Percentiles rank a stretch among this genome's conserved stretches.
phyloP scores from a whole-genome alignment of 2,888 invertebrate genomes.

The Acrobasis consociella region DNA sequence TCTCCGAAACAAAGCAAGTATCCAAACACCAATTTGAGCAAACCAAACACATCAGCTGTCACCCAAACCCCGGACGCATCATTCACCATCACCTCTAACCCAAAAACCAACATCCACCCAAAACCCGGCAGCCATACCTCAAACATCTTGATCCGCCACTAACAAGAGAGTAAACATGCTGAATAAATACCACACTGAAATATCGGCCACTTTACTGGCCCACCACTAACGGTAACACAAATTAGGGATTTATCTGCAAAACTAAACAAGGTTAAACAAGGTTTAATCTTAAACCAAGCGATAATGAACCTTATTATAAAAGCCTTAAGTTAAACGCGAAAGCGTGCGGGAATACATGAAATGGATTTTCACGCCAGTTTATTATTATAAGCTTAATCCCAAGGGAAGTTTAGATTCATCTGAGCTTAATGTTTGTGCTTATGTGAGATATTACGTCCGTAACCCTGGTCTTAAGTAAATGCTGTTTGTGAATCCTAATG shows the following conservation, averaged over 20 bases:
- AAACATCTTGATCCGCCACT: constrained; percentile 9
- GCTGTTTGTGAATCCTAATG: background rate
- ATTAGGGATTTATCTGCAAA: constrained; percentile 52
- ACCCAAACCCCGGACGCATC: constrained; percentile 16
- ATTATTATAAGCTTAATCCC: constrained; percentile 57
- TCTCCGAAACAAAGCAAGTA: background rate
- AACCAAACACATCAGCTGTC: constrained; percentile 8
- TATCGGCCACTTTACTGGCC: constrained; percentile 42
- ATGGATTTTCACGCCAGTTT: constrained; percentile 47
- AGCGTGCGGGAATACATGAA: constrained; percentile 6
- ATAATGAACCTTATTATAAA: constrained; percentile 28
- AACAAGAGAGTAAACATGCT: constrained; percentile 42
- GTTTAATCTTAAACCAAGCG: constrained; percentile 6
- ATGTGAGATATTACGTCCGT: constrained; percentile 20
- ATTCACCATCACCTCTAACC: constrained; percentile 16
- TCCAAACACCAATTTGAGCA: constrained; percentile 10
- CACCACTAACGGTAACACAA: constrained; percentile 54
- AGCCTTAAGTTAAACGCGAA: constrained; percentile 22
- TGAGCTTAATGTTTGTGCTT: constrained; percentile 26
- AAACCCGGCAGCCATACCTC: constrained; percentile 17
- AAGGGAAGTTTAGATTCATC: constrained; percentile 44
- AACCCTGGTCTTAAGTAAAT: constrained; percentile 7
- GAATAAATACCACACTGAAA: constrained; percentile 47
- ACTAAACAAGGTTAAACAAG: constrained; percentile 46
- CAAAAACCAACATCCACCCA: constrained; percentile 10